A percentile compares a stretch with the other conserved stretches of the same genome.
Conservation (phyloP, 2,797 vertebrate species). For the Harpagifer antarcticus region DNA sequence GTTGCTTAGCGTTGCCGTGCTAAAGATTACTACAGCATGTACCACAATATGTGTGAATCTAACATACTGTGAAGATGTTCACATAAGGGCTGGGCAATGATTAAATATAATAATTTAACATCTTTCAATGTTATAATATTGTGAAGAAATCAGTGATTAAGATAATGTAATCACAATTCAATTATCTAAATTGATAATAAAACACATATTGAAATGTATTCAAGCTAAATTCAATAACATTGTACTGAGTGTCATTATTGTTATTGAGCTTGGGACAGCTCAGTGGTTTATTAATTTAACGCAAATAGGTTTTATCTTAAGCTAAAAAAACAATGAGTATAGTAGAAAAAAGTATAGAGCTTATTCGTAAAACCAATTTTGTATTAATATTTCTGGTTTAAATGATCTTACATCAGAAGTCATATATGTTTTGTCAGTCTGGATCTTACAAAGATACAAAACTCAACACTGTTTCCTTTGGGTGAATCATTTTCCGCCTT, state of each 20-base stretch:
- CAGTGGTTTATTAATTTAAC: background rate
- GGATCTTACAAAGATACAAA: constrained; percentile 16
- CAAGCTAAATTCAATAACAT: too few relatives aligned
- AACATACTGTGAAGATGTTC: background rate
- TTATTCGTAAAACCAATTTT: background rate
- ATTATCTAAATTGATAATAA: too few relatives aligned
- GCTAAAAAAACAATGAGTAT: background rate
- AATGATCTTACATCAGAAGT: constrained; percentile 19
- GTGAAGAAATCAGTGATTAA: too few relatives aligned
- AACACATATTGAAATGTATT: too few relatives aligned
- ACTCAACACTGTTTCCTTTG: background rate
- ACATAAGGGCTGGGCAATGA: too few relatives aligned
- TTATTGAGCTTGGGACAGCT: background rate
- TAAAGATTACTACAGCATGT: background rate
- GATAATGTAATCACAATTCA: too few relatives aligned
- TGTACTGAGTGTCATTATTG: background rate
- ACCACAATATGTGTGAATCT: background rate
- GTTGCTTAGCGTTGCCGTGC: background rate
- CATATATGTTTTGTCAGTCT: constrained; percentile 5
- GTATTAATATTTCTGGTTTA: constrained; percentile 10
- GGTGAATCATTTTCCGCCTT: constrained; percentile 20
- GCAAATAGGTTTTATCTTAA: background rate
- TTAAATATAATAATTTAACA: too few relatives aligned
- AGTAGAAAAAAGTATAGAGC: background rate
- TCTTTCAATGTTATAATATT: too few relatives aligned